phyloP scores from a whole-genome alignment of 2,888 invertebrate genomes.

The Seira ritae region DNA sequence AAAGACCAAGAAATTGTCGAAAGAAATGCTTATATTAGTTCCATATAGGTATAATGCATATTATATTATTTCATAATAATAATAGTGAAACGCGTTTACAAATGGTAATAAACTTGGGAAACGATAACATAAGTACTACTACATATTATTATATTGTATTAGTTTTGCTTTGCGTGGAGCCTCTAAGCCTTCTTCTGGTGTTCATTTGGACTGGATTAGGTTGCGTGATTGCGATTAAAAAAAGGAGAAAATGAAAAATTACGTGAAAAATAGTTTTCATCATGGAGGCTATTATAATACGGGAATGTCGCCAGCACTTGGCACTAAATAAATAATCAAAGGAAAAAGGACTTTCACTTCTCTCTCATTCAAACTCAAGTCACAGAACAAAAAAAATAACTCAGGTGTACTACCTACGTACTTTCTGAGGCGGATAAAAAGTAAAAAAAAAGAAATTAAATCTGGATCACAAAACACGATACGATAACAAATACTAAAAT shows the following conservation, averaged over 20 bases:
- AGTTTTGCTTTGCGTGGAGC: neutral
- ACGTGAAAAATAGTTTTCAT: slow-evolving; percentile 60
- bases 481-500: too few relatives aligned
- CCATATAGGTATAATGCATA: too few relatives aligned
- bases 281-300: slow-evolving; percentile 18
- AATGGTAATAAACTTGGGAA: slow-evolving; percentile 2
- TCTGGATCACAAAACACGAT: neutral
- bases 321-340: neutral
- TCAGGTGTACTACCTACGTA: too few relatives aligned
- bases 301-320: slow-evolving; percentile 5
- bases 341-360: too few relatives aligned
- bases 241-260: slow-evolving; percentile 56
- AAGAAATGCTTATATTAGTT: too few relatives aligned
- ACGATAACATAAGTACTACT: too few relatives aligned
- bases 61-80: too few relatives aligned
- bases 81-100: too few relatives aligned
- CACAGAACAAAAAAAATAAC: too few relatives aligned
- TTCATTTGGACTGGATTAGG: slow-evolving; percentile 5
- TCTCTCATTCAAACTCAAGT: too few relatives aligned
- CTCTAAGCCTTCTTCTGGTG: neutral
- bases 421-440: neutral
- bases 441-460: neutral
- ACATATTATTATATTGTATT: too few relatives aligned
- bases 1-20: too few relatives aligned
- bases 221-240: slow-evolving; percentile 53